phyloP scores from a whole-genome alignment of 2,797 vertebrate genomes.

The Catharus ustulatus region DNA sequence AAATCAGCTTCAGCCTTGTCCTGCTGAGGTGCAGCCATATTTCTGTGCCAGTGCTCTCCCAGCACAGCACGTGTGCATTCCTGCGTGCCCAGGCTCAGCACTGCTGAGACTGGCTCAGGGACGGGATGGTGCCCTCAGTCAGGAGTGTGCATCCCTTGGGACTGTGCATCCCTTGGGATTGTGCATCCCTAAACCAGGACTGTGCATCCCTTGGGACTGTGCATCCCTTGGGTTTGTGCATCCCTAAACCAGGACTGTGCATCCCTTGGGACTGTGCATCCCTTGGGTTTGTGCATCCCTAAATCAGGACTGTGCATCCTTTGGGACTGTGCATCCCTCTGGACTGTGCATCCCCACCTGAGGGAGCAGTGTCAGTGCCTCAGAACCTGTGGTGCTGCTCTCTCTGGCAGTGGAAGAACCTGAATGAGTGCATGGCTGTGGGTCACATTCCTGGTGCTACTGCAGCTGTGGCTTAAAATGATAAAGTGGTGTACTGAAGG shows the following conservation, averaged over 20 bases:
- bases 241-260: too few species aligned
- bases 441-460: neutral
- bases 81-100: rapidly evolving
- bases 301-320: neutral
- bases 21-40: rapidly evolving
- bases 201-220: too few species aligned
- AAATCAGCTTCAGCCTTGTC: neutral
- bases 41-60: rapidly evolving
- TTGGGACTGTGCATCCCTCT: too few species aligned
- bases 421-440: rapidly evolving
- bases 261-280: too few species aligned
- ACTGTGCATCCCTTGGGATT: neutral
- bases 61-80: rapidly evolving
- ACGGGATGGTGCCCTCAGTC: neutral
- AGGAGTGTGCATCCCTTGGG: neutral
- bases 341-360: neutral
- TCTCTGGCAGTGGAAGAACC: neutral
- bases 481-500: neutral
- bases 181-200: neutral
- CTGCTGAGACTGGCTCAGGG: rapidly evolving
- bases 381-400: neutral
- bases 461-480: neutral
- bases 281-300: too few species aligned
- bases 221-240: too few species aligned
- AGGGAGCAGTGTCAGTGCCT: rapidly evolving